Evolutionary conservation across 1,140 invertebrate species (phyloP).

Genomic region (Ctenoplectra terminalis): DNA sequence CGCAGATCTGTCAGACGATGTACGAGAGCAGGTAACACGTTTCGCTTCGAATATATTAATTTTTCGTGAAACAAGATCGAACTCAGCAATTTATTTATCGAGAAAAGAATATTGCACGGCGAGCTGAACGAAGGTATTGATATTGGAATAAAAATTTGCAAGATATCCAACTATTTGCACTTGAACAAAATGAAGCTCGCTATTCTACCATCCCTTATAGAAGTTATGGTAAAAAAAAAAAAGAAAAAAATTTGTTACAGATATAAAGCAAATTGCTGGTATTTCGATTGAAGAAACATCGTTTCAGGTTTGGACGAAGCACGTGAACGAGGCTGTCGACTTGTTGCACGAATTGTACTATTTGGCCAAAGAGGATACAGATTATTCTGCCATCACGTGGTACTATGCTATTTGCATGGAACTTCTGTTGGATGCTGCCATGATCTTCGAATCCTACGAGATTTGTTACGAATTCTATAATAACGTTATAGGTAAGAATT

Average conservation of each 20-base stretch:
- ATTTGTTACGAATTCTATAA: constrained; percentile 50
- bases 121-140: constrained; percentile 48
- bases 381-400: constrained; percentile 72
- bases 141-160: constrained; percentile 59
- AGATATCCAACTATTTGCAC: constrained; percentile 50
- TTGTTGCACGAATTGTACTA: constrained; percentile 60
- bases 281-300: not conserved
- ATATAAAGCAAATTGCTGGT: no score
- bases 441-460: constrained; percentile 66
- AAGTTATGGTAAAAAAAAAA: constrained; percentile 60
- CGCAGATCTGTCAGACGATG: constrained; percentile 54
- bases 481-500: constrained; percentile 48
- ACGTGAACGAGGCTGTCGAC: constrained; percentile 65
- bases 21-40: constrained; percentile 61
- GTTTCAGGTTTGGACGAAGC: constrained; percentile 64
- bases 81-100: not conserved
- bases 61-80: no score
- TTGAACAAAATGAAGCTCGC: constrained; percentile 42
- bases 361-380: constrained; percentile 58
- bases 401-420: constrained; percentile 73
- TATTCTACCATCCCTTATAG: constrained; percentile 62
- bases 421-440: constrained; percentile 64
- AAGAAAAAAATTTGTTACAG: no score
- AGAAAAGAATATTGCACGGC: constrained; percentile 61
- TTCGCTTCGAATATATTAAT: not conserved